phyloP scores from a whole-genome alignment of 2,797 vertebrate species.

The Channa striata region DNA sequence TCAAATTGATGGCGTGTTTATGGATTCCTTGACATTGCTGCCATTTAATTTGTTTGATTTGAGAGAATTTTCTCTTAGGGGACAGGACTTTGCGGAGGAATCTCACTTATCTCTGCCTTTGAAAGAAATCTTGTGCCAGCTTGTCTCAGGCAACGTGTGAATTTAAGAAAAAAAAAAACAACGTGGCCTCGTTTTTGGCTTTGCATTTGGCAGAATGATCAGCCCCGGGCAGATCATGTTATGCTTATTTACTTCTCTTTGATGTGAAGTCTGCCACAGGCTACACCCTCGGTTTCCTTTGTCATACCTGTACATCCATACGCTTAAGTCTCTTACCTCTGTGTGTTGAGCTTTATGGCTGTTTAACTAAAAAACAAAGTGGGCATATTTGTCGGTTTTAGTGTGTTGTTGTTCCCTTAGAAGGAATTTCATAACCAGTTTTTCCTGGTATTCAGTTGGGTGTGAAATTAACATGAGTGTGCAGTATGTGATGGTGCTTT shows the following conservation, averaged over 20 bases:
- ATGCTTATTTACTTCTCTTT: conserved; percentile 23
- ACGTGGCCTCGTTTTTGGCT: conserved; percentile 44
- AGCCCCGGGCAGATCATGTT: conserved; percentile 41
- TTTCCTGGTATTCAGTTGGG: conserved; percentile 11
- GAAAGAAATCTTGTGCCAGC: conserved; percentile 21
- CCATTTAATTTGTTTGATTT: conserved; percentile 31
- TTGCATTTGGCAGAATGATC: conserved; percentile 42
- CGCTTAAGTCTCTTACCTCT: conserved; percentile 17
- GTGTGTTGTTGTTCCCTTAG: background rate
- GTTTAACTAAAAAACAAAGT: conserved; percentile 15
- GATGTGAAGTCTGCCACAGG: conserved; percentile 5
- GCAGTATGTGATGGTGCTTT: background rate
- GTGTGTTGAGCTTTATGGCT: background rate
- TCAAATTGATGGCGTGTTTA: background rate
- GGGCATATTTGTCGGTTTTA: background rate
- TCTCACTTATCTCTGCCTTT: conserved; percentile 31
- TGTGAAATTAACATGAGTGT: background rate
- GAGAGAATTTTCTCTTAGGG: conserved; percentile 9
- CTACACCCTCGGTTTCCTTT: conserved; percentile 9
- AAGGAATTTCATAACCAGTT: background rate
- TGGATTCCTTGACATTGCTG: conserved; percentile 16
- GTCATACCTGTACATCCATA: conserved; percentile 12
- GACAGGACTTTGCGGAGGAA: conserved; percentile 14
- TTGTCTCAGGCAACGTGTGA: conserved; percentile 36
- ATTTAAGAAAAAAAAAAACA: conserved; percentile 6